Conservation (phyloP, 2,113 vertebrate species). For the Macrotis lagotis region DNA sequence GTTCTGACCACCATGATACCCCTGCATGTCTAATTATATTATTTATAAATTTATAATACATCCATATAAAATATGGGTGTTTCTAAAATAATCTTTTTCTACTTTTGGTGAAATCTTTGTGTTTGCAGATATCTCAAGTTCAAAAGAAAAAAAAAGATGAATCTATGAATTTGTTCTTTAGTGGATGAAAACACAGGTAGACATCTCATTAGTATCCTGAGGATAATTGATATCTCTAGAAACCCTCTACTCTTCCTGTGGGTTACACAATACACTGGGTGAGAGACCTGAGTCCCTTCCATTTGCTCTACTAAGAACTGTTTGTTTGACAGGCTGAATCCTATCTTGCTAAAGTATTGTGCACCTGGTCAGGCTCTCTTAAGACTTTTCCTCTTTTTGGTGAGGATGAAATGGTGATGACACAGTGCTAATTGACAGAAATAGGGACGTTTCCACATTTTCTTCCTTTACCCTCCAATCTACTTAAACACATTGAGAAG, state of each 20-base stretch:
- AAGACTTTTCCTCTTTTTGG: neutral
- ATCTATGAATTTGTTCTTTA: neutral
- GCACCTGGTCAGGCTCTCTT: neutral
- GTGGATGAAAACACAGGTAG: neutral
- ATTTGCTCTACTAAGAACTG: neutral
- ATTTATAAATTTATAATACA: neutral
- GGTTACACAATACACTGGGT: neutral
- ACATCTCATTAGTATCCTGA: neutral
- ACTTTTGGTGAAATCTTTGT: neutral
- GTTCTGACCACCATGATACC: neutral
- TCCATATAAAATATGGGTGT: neutral
- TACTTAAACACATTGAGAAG: neutral
- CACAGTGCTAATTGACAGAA: neutral
- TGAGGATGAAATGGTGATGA: neutral
- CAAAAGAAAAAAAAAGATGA: neutral
- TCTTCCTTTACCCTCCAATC: neutral
- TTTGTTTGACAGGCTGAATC: neutral
- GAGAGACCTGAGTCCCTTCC: neutral
- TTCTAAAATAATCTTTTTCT: neutral
- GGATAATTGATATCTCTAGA: neutral
- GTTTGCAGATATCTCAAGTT: neutral
- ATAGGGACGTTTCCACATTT: neutral
- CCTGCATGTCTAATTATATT: neutral
- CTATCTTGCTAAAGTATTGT: neutral
- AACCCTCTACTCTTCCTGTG: neutral